Base-by-base conservation (phyloP, 2,797 vertebrate species). In the Otus scops region DNA sequence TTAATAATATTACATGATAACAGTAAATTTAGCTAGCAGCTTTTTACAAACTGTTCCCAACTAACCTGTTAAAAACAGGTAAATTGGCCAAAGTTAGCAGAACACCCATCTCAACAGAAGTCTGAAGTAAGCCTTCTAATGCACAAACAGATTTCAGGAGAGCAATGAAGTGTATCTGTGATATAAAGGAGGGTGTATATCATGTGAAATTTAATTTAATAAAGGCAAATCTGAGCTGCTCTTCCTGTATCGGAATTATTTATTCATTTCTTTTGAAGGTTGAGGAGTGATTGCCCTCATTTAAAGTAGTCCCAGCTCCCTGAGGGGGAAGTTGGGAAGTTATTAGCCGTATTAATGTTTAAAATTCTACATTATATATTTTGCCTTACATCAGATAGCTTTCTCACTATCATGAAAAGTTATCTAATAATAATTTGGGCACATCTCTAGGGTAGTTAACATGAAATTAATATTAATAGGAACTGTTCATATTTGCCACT, bases 251-350 rank as follows among this genome's bases (percentile, higher is more conserved):
- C 15, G 5, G 73, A 93, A 93, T 73, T 86, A 93, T 43, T 82
- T 89, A 94, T 80, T 87, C 0, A 39, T 85, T 88, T 83, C 38
- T 92, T 93, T 75, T 85, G 32, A 92, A 86, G 69, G 43, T 0
- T 92, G 69, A 91, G 36, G 36, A 92, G 60, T 53, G 74, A 93
- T 3, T 93, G 65, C 19, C n/a, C 80, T 92, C 74, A 92, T 95
- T 93, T 91, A 75, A 90, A 92, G 32, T 22, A 93, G 51, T 32
- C n/a, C 45, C 82, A 28, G 22, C 26, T 95, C 51, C 70, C 68
- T 28, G 32, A 89, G 16, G 36, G 17, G 26, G 17, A 64, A 73
- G 39, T 84, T 73, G 61, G n/a, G 38, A 92, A 88, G 26, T 79
- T 88, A 94, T 90, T 63, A 92, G 22, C n/a, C 2, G 0, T 48